These are phyloP conservation scores for Charina bottae DNA, from an alignment of 2,113 vertebrate species.

Conservation along the genomic window DNA sequence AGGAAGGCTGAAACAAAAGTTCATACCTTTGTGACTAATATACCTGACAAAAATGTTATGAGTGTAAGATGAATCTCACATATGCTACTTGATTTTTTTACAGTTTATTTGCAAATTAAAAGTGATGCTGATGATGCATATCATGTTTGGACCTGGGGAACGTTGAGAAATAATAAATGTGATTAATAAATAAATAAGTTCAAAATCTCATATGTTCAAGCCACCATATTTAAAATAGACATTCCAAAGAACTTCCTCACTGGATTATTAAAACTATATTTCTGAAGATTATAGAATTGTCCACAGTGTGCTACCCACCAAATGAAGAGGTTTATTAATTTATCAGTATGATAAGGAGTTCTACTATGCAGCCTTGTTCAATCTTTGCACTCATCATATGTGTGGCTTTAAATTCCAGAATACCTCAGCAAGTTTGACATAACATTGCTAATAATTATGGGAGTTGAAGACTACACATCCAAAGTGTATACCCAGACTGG, in stretches of 20 bases:
- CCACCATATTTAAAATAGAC: neutral
- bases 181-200: no score
- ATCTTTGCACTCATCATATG: neutral
- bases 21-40: neutral
- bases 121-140: neutral
- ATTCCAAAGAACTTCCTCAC: neutral
- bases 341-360: neutral
- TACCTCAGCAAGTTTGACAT: neutral
- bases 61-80: neutral
- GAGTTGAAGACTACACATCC: no score
- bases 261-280: neutral
- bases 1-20: neutral
- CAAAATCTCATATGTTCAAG: neutral
- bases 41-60: neutral
- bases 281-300: neutral
- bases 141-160: neutral
- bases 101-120: neutral
- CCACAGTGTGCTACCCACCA: neutral
- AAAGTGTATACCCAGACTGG: no score
- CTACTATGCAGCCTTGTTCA: neutral
- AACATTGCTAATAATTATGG: neutral
- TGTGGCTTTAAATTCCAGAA: neutral
- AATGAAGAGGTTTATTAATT: neutral
- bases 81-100: neutral
- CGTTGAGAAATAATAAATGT: neutral